Evolutionary conservation across 2,888 invertebrate genomes (phyloP).

Genomic region (Periphyllus acericola): DNA sequence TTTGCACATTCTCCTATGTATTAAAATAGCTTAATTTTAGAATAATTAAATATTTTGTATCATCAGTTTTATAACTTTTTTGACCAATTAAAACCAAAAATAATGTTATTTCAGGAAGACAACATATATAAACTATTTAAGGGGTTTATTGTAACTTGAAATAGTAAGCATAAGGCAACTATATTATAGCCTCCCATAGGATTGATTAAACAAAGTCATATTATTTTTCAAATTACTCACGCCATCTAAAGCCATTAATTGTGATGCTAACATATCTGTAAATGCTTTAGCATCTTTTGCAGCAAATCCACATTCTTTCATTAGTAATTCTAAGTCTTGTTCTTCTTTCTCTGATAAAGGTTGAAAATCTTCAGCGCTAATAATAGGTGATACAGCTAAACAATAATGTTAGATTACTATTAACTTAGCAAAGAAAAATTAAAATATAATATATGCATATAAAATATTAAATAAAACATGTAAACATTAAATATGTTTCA

Average conservation of each 20-base stretch:
- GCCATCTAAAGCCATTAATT: constrained; percentile 86
- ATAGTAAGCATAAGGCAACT: neutral
- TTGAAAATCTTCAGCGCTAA: constrained; percentile 75
- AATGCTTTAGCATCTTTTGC: constrained; percentile 77
- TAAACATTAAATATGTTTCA: neutral
- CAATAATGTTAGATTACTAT: constrained; percentile 64
- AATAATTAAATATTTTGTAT: neutral
- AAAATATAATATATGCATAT: constrained; percentile 55
- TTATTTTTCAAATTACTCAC: constrained; percentile 68
- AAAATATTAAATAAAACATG: constrained; percentile 1
- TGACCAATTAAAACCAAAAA: neutral
- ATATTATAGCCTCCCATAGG: neutral
- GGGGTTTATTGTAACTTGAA: neutral
- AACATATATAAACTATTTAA: neutral
- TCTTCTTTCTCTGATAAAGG: constrained; percentile 87
- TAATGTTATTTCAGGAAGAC: neutral
- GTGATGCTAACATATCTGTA: constrained; percentile 81
- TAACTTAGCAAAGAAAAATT: neutral
- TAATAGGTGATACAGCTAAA: constrained; percentile 48
- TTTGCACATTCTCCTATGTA: constrained; percentile 85
- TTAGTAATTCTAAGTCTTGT: constrained; percentile 82
- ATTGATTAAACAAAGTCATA: neutral
- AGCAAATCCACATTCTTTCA: constrained; percentile 87
- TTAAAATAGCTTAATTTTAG: constrained; percentile 24
- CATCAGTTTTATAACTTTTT: neutral